Conservation (phyloP, 2,888 invertebrate genomes). For the Phyllotreta striolata region DNA sequence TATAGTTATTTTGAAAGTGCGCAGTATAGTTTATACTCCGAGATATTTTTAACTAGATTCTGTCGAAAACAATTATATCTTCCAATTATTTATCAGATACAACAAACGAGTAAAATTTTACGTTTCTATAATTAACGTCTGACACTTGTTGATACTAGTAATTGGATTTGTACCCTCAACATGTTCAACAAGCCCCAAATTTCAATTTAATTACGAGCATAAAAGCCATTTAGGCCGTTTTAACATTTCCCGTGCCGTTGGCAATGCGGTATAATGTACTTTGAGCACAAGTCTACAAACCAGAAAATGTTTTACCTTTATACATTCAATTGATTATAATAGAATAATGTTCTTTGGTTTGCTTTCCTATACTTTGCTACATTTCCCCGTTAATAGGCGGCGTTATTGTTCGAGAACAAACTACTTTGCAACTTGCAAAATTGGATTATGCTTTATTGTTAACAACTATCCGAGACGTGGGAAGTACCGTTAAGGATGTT, state of each 20-base stretch:
- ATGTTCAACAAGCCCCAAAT: conserved; percentile 14
- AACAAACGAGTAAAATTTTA: not conserved
- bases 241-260: conserved; percentile 13
- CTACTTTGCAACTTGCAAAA: no score
- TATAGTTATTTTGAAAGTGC: no score
- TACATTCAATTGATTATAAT: conserved; percentile 10
- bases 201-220: conserved; percentile 19
- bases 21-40: no score
- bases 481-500: no score
- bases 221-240: conserved; percentile 27
- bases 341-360: conserved; percentile 9
- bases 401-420: no score
- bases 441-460: no score
- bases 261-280: conserved; percentile 28
- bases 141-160: conserved; percentile 24
- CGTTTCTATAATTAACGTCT: conserved; percentile 12
- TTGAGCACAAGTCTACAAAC: not conserved
- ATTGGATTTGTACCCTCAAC: conserved; percentile 14
- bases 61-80: no score
- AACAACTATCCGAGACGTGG: no score
- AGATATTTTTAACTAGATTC: no score
- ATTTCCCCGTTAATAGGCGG: no score
- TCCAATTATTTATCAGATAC: no score
- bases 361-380: not conserved
- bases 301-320: conserved; percentile 9